phyloP scores from a whole-genome alignment of 2,113 vertebrate species.

The Atractosteus spatula region DNA sequence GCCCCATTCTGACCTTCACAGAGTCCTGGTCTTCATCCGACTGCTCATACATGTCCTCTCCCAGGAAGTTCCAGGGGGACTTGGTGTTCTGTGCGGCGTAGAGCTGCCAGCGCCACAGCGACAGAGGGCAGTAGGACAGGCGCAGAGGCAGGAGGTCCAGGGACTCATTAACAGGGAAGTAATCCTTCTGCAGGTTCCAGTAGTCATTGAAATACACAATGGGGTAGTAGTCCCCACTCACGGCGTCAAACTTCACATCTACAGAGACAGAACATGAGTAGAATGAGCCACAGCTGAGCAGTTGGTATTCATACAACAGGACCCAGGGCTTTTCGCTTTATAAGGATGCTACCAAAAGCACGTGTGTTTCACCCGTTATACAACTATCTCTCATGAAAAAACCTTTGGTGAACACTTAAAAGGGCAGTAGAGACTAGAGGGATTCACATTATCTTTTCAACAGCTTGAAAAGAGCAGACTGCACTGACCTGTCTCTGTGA shows the following conservation, averaged over 20 bases:
- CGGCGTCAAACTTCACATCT: constrained; percentile 93
- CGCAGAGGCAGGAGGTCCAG: constrained; percentile 76
- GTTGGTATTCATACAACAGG: too few species aligned
- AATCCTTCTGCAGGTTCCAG: constrained; percentile 97
- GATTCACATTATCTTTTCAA: too few species aligned
- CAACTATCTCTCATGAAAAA: too few species aligned
- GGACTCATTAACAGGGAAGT: constrained; percentile 84
- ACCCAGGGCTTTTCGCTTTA: too few species aligned
- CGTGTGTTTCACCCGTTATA: too few species aligned
- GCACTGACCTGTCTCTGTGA: too few species aligned
- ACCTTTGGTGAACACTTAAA: too few species aligned
- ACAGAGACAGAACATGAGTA: neutral
- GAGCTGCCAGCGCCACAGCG: constrained; percentile 95
- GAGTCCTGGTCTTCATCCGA: constrained; percentile 95
- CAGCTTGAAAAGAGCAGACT: too few species aligned
- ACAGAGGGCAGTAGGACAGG: constrained; percentile 83
- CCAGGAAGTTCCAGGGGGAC: constrained; percentile 90
- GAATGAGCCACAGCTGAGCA: neutral
- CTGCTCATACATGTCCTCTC: constrained; percentile 88
- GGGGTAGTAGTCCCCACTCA: constrained; percentile 92
- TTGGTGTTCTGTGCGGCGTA: constrained; percentile 88
- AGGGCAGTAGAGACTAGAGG: too few species aligned
- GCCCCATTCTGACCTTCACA: constrained; percentile 75
- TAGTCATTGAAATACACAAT: constrained; percentile 96
- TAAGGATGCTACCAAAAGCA: too few species aligned